phyloP scores from a whole-genome alignment of 2,888 invertebrate species.

The Brachycybe producta region DNA sequence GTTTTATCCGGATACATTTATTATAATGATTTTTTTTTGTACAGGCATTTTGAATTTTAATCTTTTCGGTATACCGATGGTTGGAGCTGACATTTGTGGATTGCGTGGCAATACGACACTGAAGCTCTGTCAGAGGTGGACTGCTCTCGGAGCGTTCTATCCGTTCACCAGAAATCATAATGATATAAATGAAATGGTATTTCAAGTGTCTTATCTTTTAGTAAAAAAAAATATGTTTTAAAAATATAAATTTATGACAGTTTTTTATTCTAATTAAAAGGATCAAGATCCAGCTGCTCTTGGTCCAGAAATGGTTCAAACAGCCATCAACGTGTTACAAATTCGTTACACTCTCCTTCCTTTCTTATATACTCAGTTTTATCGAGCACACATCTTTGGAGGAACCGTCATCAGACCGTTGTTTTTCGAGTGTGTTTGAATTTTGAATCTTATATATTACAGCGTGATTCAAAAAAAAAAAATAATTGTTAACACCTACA shows the following conservation, averaged over 20 bases:
- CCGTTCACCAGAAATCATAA: conserved; percentile 78
- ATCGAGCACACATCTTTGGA: conserved; percentile 52
- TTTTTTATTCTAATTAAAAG: conserved; percentile 33
- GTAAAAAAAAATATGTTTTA: no score
- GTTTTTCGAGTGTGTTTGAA: conserved; percentile 58
- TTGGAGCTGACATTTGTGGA: conserved; percentile 76
- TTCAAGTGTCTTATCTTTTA: no score
- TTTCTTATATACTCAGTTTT: conserved; percentile 67
- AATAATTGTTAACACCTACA: no score
- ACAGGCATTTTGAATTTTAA: conserved; percentile 57
- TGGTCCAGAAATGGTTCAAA: conserved; percentile 50
- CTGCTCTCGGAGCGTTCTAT: conserved; percentile 75
- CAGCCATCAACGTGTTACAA: conserved; percentile 48
- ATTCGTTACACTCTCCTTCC: conserved; percentile 60
- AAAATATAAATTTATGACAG: no score
- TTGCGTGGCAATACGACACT: conserved; percentile 59
- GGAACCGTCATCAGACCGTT: conserved; percentile 64
- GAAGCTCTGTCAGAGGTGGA: conserved; percentile 65
- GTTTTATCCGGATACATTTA: no score
- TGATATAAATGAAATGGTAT: no score
- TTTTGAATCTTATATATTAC: no score
- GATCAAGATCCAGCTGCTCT: conserved; percentile 73
- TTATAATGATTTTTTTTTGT: not conserved
- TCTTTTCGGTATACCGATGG: conserved; percentile 65
- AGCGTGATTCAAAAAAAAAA: no score